Percentiles rank a stretch among this genome's conserved stretches.
These are phyloP conservation scores for Crypturellus tataupa DNA, from an alignment of 2,797 vertebrate genomes.

Conservation along the genomic window DNA sequence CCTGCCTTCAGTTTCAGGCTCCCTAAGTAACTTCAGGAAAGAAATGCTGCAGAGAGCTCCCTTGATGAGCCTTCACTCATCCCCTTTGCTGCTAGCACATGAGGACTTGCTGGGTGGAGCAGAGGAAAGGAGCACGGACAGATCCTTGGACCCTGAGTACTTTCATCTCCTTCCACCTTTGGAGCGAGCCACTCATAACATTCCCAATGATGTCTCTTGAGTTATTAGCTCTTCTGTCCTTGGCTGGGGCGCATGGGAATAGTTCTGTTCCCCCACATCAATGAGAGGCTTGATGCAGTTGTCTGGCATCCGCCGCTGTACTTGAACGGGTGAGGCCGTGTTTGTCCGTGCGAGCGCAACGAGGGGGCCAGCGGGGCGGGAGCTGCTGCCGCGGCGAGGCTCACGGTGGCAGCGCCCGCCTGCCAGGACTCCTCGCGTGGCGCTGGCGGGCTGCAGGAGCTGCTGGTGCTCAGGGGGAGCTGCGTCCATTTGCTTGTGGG, in stretches of 20 bases:
- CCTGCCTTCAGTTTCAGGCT: neutral
- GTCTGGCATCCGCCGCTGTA: neutral
- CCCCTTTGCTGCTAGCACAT: neutral
- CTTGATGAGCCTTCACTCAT: fast-evolving
- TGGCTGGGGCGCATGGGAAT: neutral
- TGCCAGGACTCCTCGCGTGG: neutral
- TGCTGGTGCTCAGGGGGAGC: neutral
- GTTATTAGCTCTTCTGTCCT: neutral
- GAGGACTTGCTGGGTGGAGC: neutral
- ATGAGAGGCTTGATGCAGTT: neutral
- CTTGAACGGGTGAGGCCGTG: neutral
- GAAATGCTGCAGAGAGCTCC: neutral
- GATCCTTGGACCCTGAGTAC: neutral
- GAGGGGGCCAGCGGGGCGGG: neutral
- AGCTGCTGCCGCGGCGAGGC: neutral
- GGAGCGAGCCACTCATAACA: neutral
- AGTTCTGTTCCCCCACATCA: fast-evolving
- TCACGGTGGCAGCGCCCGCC: neutral
- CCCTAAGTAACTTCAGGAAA: neutral
- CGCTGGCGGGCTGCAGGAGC: neutral
- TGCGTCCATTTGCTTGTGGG: neutral
- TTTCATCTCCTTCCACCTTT: neutral
- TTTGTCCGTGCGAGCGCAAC: neutral
- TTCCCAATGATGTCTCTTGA: neutral
- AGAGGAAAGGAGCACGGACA: neutral